phyloP scores from a whole-genome alignment of 2,797 vertebrate species.

The Sebastes glaucus region DNA sequence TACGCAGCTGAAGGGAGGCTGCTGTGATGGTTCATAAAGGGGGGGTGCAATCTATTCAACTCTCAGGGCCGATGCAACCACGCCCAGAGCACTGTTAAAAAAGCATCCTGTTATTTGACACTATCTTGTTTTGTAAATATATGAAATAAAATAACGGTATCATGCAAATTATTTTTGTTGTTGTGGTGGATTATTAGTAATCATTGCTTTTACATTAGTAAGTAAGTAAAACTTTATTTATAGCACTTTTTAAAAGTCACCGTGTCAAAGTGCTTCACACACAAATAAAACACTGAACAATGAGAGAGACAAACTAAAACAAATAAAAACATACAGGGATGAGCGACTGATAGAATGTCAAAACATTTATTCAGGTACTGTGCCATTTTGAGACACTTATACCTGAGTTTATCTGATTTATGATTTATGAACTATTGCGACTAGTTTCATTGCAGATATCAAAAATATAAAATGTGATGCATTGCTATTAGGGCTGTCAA shows the following conservation, averaged over 20 bases:
- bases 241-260: too few relatives aligned
- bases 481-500: too few relatives aligned
- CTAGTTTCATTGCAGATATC: background rate
- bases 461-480: background rate
- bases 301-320: too few relatives aligned
- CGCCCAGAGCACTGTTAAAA: slow-evolving; percentile 9
- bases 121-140: slow-evolving; percentile 67
- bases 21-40: slow-evolving; percentile 4
- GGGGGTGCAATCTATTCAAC: slow-evolving; percentile 20
- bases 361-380: background rate
- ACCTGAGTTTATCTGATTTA: too few relatives aligned
- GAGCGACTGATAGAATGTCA: background rate
- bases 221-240: too few relatives aligned
- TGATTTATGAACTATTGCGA: background rate
- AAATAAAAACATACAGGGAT: too few relatives aligned
- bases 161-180: background rate
- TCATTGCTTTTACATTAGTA: background rate
- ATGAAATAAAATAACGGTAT: slow-evolving; percentile 61
- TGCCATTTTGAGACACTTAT: background rate
- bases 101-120: slow-evolving; percentile 34
- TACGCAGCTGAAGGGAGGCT: slow-evolving; percentile 25
- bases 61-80: slow-evolving; percentile 46
- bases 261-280: too few relatives aligned
- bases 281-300: too few relatives aligned
- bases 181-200: background rate